Conservation (phyloP, 2,797 vertebrate genomes). For the Gymnothorax javanicus region DNA sequence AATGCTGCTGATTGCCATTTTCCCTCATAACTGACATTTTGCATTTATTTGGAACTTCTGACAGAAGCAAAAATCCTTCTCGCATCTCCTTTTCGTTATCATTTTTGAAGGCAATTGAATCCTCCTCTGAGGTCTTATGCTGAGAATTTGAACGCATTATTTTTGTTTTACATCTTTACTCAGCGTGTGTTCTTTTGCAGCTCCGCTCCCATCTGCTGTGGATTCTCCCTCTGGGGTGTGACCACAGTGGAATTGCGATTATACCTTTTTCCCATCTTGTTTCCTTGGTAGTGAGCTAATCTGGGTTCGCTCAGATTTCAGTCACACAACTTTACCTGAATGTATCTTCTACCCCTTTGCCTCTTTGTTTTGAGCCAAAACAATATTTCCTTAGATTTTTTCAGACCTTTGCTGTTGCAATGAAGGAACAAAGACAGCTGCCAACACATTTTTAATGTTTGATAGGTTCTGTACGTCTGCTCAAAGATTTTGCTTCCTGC, state of each 20-base stretch:
- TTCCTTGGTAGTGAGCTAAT: background rate
- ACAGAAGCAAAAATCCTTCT: background rate
- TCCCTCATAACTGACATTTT: background rate
- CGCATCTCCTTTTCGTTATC: background rate
- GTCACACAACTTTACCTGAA: background rate
- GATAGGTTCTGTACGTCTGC: slow-evolving; percentile 16
- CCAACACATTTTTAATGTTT: background rate
- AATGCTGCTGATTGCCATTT: background rate
- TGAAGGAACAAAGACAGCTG: background rate
- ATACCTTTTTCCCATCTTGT: background rate
- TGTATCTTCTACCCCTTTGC: background rate
- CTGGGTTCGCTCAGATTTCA: background rate
- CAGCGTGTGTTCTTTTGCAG: background rate
- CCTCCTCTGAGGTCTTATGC: background rate
- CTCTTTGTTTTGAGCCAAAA: slow-evolving; percentile 11
- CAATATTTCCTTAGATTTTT: background rate
- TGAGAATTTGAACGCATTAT: background rate
- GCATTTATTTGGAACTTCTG: background rate
- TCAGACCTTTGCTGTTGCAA: background rate
- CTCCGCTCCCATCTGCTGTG: background rate
- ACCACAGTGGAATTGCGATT: background rate
- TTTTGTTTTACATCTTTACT: background rate
- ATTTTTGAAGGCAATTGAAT: background rate
- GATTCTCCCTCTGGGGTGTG: background rate
- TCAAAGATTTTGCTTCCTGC: slow-evolving; percentile 1